phyloP scores from a whole-genome alignment of 92 coral and sea anemone genomes.

The Zoanthus sociatus region DNA sequence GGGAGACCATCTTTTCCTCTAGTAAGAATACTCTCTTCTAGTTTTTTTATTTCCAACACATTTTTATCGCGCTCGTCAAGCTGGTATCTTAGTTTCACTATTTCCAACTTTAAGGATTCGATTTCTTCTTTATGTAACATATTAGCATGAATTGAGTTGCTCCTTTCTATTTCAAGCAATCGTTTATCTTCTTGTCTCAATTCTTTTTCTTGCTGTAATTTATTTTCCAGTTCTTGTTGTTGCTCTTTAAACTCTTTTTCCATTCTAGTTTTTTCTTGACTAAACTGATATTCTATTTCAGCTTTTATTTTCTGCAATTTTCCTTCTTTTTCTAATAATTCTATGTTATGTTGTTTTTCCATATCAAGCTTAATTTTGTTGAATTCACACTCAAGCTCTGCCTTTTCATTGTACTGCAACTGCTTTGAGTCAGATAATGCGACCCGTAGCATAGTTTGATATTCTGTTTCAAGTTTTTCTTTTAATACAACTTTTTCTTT shows the following conservation, averaged over 20 bases:
- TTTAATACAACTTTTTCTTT: slow-evolving; percentile 78
- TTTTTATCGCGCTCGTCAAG: slow-evolving; percentile 76
- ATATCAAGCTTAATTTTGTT: slow-evolving; percentile 67
- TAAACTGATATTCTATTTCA: slow-evolving; percentile 70
- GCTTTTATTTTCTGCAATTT: slow-evolving; percentile 65
- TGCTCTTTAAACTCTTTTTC: slow-evolving; percentile 67
- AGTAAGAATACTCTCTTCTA: slow-evolving; percentile 72
- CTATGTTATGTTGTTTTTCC: slow-evolving; percentile 70
- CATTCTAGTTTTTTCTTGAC: slow-evolving; percentile 65
- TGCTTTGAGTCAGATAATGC: slow-evolving; percentile 68
- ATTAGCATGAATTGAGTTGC: slow-evolving; percentile 56
- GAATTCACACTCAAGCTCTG: slow-evolving; percentile 64
- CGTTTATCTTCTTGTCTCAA: slow-evolving; percentile 65
- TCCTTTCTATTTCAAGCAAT: slow-evolving; percentile 67
- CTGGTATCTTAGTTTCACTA: slow-evolving; percentile 74
- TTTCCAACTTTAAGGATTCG: slow-evolving; percentile 65
- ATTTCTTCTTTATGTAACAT: slow-evolving; percentile 62
- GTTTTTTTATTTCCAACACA: slow-evolving; percentile 66
- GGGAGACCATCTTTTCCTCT: slow-evolving; percentile 88
- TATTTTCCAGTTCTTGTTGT: slow-evolving; percentile 66
- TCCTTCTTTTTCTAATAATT: slow-evolving; percentile 68
- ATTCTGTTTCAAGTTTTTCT: slow-evolving; percentile 83
- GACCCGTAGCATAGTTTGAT: slow-evolving; percentile 71
- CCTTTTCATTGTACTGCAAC: slow-evolving; percentile 55
- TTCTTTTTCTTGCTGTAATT: slow-evolving; percentile 65